Evolutionary conservation across 2,113 vertebrate genomes (phyloP).

Genomic region (Cebidichthys violaceus): DNA sequence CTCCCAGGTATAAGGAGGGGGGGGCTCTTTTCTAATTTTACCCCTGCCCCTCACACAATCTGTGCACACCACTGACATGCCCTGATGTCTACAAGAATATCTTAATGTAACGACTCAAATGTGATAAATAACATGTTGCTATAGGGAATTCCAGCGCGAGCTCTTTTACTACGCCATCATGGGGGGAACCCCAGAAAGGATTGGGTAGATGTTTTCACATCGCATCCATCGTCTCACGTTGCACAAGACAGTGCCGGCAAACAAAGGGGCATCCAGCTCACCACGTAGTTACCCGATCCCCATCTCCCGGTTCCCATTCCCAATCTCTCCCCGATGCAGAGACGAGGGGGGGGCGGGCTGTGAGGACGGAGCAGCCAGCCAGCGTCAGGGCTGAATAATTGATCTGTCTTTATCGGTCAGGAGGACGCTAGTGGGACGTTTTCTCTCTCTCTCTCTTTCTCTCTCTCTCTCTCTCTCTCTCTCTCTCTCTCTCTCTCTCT

Average conservation of each 20-base stretch:
- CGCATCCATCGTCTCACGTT: neutral
- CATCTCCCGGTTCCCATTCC: too few relatives aligned
- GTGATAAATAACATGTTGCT: neutral
- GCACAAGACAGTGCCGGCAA: neutral
- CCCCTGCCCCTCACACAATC: neutral
- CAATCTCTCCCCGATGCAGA: slow-evolving; percentile 36
- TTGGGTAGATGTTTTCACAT: neutral
- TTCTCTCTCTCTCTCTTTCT: slow-evolving; percentile 3
- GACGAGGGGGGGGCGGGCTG: slow-evolving; percentile 42
- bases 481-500: slow-evolving; percentile 36
- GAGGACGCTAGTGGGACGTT: slow-evolving; percentile 69
- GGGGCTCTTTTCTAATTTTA: neutral
- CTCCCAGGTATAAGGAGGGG: neutral
- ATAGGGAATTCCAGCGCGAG: too few relatives aligned
- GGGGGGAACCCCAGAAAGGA: neutral
- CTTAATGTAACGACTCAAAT: neutral
- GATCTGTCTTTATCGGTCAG: slow-evolving; percentile 72
- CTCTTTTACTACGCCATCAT: neutral
- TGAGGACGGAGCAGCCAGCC: slow-evolving; percentile 59
- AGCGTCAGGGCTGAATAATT: slow-evolving; percentile 71
- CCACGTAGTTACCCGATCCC: neutral
- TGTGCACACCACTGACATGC: neutral
- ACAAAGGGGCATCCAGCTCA: neutral
- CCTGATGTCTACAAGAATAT: neutral
- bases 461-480: slow-evolving; percentile 27